Base-by-base conservation (phyloP, 2,888 invertebrate species). In the Eristalis pertinax region DNA sequence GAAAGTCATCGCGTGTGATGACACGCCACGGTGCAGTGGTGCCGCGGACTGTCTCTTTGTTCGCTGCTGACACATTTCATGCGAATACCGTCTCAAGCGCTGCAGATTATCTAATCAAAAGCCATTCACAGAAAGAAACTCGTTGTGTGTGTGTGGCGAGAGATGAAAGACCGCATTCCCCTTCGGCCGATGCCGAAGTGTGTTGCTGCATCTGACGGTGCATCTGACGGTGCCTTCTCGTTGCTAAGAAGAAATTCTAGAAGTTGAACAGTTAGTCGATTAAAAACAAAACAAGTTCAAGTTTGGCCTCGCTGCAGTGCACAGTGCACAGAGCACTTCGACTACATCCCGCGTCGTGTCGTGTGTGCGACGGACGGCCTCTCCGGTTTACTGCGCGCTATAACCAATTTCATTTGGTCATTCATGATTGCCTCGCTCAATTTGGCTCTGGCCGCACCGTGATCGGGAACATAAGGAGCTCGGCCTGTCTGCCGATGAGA, bases 271-370 rank as follows among this genome's bases (percentile, higher is more conserved):
- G 88, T 88, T 88, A 88, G 81, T 32, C 79, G 86, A 88, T 86
- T 88, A 88, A 83, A 88, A 86, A 65, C 62, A 86, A 88, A 88
- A 83, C 88, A 86, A 88, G 88, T 88, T 80, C 86, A 76, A 73
- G 62, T 82, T 80, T 75, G 72, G 69, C 63, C 75, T 50, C 24
- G 60, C 60, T 60, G 26, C 26, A 60, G 19, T 60, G 70, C 35
- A 32, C 50, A n/a, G n/a, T n/a, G n/a, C n/a, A n/a, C n/a, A n/a
- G n/a, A n/a, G n/a, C n/a, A 35, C 4, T 29, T 4, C 29, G 5
- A 29, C 29, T 2, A 5, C 29, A 29, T n/a, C 19, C 24, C 26
- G n/a, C 38, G 29, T 5, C 29, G 29, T 4, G 0, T 4, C 22
- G 22, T 19, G 26, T 24, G 8, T 26, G 43, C 63, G 19, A 22